Percentiles rank a stretch among this genome's conserved stretches.
These are phyloP conservation scores for Elaphurus davidianus DNA, from an alignment of 2,113 vertebrate species.

Conservation along the genomic window DNA sequence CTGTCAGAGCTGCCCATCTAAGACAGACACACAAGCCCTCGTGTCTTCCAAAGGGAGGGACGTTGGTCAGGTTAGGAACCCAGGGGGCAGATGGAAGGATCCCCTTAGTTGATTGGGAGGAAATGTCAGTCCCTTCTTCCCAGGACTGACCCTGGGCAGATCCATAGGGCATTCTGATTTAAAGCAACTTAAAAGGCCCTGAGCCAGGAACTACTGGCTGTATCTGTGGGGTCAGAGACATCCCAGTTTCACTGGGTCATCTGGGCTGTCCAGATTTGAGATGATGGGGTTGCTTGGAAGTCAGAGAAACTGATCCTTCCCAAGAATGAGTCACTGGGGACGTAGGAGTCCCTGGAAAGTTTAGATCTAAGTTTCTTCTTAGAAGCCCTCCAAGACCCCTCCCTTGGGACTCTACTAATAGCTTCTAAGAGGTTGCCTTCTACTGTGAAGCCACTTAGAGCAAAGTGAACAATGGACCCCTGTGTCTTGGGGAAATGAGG, in stretches of 20 bases:
- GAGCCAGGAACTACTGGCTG: neutral
- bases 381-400: neutral
- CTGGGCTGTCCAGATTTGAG: neutral
- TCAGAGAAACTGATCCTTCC: neutral
- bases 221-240: neutral
- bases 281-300: neutral
- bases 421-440: accelerated
- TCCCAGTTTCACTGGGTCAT: neutral
- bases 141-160: neutral
- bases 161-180: neutral
- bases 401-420: neutral
- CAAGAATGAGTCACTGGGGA: neutral
- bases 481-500: accelerated
- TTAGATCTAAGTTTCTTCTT: neutral
- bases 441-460: neutral
- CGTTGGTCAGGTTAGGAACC: neutral
- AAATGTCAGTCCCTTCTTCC: neutral
- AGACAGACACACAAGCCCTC: neutral
- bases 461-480: neutral
- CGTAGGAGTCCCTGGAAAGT: neutral
- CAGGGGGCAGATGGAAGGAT: neutral
- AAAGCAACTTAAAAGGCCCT: neutral
- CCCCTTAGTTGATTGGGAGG: no score
- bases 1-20: neutral
- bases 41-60: neutral